phyloP scores from a whole-genome alignment of 2,888 invertebrate species.

The Sarcophaga caerulescens region DNA sequence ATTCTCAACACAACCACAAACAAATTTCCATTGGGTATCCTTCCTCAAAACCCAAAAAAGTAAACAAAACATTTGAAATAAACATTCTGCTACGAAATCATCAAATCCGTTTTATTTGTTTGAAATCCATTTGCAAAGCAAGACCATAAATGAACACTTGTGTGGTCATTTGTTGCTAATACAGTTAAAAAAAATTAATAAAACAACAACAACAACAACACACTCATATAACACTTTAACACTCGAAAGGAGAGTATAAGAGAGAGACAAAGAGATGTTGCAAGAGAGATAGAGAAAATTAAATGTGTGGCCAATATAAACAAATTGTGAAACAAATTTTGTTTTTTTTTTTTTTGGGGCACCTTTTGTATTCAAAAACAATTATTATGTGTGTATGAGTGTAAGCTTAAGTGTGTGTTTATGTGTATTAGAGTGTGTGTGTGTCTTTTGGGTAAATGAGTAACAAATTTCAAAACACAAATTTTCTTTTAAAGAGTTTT shows the following conservation, averaged over 20 bases:
- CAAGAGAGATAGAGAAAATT: background rate
- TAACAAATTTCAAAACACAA: background rate
- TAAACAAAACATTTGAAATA: no score
- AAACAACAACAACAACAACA: background rate
- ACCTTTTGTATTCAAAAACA: background rate
- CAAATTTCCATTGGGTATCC: no score
- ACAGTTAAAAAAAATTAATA: background rate
- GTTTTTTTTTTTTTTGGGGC: no score
- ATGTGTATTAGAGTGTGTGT: background rate
- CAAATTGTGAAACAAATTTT: conserved; percentile 28
- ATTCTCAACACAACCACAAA: no score
- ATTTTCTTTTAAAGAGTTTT: no score
- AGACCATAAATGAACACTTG: conserved; percentile 26
- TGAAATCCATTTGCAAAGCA: conserved; percentile 24
- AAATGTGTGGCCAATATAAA: background rate
- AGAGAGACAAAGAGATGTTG: background rate
- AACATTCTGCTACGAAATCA: background rate
- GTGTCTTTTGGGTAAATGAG: background rate
- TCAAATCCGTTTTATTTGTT: background rate
- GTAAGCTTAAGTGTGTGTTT: background rate
- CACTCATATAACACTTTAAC: background rate
- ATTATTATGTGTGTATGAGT: background rate
- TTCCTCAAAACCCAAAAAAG: no score
- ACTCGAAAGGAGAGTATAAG: background rate
- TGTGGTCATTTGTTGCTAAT: conserved; percentile 35